Conservation (phyloP, 2,113 vertebrate species). For the Henicopernis longicauda region DNA sequence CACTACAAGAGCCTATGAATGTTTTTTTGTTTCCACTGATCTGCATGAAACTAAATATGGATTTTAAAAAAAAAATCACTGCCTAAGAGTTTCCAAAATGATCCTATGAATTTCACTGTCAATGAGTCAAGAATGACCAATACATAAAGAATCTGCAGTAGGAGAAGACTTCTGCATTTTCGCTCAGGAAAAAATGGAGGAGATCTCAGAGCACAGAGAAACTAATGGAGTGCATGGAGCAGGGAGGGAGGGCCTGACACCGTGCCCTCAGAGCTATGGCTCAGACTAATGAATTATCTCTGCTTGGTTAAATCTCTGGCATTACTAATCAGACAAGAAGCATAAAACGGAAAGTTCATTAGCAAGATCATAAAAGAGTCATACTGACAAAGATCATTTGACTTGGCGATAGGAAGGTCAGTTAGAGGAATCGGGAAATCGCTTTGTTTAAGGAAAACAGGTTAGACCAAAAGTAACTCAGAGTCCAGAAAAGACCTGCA, state of each 20-base stretch:
- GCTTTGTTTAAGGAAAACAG: neutral
- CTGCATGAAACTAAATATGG: neutral
- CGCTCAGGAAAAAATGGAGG: neutral
- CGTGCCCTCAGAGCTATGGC: neutral
- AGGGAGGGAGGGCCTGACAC: conserved; percentile 41
- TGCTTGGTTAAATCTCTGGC: conserved; percentile 59
- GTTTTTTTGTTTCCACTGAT: neutral
- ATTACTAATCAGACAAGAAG: conserved; percentile 59
- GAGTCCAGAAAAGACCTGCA: neutral
- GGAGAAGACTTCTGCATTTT: neutral
- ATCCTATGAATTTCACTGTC: neutral
- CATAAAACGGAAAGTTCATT: conserved; percentile 58
- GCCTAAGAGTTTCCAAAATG: neutral
- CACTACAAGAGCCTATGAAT: neutral
- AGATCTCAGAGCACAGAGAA: neutral
- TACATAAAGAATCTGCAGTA: neutral
- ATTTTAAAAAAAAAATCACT: neutral
- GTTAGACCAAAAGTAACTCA: neutral
- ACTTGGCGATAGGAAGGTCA: neutral
- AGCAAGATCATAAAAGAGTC: conserved; percentile 50
- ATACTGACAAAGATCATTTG: conserved; percentile 30
- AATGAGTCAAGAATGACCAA: neutral
- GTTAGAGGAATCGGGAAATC: neutral
- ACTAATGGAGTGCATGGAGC: neutral
- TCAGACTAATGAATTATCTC: conserved; percentile 51